A percentile compares a stretch with the other conserved stretches of the same genome.
Conservation (phyloP, 2,888 invertebrate species). For the Chydorus sphaericus region DNA sequence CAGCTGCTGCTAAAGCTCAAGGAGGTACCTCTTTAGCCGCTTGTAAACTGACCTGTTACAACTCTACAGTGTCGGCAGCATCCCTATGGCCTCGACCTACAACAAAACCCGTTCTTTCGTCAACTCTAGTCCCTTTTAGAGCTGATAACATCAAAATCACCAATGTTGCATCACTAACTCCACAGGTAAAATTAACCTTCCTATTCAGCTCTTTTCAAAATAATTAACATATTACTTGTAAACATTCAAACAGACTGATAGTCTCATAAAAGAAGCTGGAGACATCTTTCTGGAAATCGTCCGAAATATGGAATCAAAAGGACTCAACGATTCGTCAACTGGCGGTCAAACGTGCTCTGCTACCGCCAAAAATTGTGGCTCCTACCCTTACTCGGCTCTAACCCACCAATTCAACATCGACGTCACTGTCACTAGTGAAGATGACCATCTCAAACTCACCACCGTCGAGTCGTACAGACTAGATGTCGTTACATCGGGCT, state of each 20-base stretch:
- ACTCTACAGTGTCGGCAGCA: too few relatives aligned
- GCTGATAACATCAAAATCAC: slow-evolving; percentile 9
- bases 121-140: slow-evolving; percentile 11
- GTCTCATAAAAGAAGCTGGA: background rate
- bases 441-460: background rate
- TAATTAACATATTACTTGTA: background rate
- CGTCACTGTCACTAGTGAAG: background rate
- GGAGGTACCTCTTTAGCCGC: slow-evolving; percentile 34
- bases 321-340: too few relatives aligned
- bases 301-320: background rate
- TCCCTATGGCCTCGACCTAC: slow-evolving; percentile 56
- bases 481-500: slow-evolving; percentile 4
- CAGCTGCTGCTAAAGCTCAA: background rate
- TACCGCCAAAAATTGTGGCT: background rate
- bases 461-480: slow-evolving; percentile 19
- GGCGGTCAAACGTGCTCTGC: background rate
- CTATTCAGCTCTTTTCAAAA: background rate
- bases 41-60: slow-evolving; percentile 52
- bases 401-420: background rate
- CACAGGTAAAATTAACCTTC: too few relatives aligned
- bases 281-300: background rate
- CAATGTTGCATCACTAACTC: background rate
- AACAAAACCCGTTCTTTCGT: slow-evolving; percentile 19
- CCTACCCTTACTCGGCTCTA: background rate
- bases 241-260: too few relatives aligned